phyloP scores from a whole-genome alignment of 2,797 vertebrate genomes.

The Leptoclinus maculatus region DNA sequence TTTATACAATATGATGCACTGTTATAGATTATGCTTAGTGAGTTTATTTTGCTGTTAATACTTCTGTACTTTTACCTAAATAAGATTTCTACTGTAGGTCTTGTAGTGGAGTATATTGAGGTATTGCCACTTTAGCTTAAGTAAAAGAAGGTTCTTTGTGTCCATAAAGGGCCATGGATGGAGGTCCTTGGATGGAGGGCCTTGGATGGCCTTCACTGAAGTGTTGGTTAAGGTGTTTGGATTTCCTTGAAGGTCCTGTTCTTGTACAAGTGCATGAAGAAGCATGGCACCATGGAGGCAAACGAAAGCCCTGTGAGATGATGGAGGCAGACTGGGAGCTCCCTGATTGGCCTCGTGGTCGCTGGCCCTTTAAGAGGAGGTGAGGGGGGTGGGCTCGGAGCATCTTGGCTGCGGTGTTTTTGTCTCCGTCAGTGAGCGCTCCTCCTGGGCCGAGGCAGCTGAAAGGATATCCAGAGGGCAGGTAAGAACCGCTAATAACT shows the following conservation, averaged over 20 bases:
- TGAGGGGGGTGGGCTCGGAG: slow-evolving; percentile 60
- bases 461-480: slow-evolving; percentile 72
- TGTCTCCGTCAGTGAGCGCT: slow-evolving; percentile 84
- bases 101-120: neutral
- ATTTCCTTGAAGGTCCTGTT: neutral
- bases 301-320: neutral
- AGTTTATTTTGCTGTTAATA: neutral
- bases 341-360: slow-evolving; percentile 13
- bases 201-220: neutral
- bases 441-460: slow-evolving; percentile 78
- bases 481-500: slow-evolving; percentile 69
- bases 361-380: slow-evolving; percentile 85
- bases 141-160: neutral
- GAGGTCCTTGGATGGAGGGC: neutral
- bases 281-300: neutral
- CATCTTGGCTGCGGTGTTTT: slow-evolving; percentile 85
- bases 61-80: neutral
- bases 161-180: neutral
- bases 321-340: neutral
- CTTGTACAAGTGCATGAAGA: neutral
- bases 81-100: neutral
- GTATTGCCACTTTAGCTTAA: neutral
- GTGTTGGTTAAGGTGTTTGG: neutral
- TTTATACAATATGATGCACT: neutral
- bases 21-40: neutral